Base-by-base conservation (phyloP, 1,140 invertebrate genomes). In the Magallana gigas region DNA sequence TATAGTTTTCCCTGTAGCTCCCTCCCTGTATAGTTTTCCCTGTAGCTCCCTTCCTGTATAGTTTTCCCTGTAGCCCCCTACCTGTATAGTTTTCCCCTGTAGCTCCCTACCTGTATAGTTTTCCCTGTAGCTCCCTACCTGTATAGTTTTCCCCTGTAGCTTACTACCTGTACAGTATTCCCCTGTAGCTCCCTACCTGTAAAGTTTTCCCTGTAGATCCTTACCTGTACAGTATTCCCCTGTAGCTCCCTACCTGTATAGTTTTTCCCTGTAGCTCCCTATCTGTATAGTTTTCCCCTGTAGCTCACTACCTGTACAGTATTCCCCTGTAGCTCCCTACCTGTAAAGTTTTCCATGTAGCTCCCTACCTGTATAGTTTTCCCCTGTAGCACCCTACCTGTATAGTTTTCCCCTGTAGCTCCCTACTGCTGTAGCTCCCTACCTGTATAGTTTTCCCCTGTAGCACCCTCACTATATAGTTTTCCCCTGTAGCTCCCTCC, bases 371-470 rank as follows among this genome's bases (percentile, higher is more conserved):
- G 23, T 23, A 23, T 23, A 23, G 23, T 23, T 23, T 23, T 23
- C 23, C 23, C 23, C 23, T 23, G 23, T 23, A 23, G 23, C 23
- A 0, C 8, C 36, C 84, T 90, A 94, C 93, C 90, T 93, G 91
- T 85, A 93, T 92, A 64, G 93, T 94, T 90, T 91, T 93, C 29
- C 93, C 93, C 88, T 94, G 92, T 23, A 92, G 64, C 83, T 93
- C 92, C 58, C 4, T 36, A 3, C 4, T 1, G 0, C 0, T 36
- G 36, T 5, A 36, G 36, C 8, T 1, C 18, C 80, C 84, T 90
- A 94, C 93, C 89, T 93, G 91, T 85, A 93, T 92, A 64, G 93
- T 93, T 91, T 91, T 93, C 18, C 36, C 23, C 36, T 36, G 36
- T 36, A 36, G 91, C 93, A 88, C 93, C 91, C 18, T 92, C 62